Evolutionary conservation across 2,113 vertebrate genomes (phyloP).

Genomic region (Melanocharis versteri): DNA sequence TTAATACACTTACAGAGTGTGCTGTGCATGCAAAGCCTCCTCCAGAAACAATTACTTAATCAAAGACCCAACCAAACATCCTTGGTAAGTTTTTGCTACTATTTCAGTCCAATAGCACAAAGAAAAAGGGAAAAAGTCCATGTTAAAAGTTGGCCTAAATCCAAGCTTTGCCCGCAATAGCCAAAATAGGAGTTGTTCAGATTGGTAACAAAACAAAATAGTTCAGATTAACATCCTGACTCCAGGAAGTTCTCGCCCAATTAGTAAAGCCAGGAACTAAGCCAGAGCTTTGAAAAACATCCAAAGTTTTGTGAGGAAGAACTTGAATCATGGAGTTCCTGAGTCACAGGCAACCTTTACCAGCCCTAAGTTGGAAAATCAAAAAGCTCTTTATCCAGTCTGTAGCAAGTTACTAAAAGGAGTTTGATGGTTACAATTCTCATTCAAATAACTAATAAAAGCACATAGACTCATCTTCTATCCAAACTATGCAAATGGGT

Average conservation of each 20-base stretch:
- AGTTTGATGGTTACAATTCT: not conserved
- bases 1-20: not conserved
- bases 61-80: not conserved
- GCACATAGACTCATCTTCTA: not conserved
- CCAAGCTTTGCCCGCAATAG: not conserved
- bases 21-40: not conserved
- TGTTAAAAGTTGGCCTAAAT: not conserved
- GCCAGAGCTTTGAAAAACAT: constrained; percentile 47
- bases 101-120: not conserved
- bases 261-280: constrained; percentile 54
- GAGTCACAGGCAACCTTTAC: constrained; percentile 51
- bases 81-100: not conserved
- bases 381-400: constrained; percentile 14
- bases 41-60: not conserved
- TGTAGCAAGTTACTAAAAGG: not conserved
- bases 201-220: constrained; percentile 47
- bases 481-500: not conserved
- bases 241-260: constrained; percentile 66
- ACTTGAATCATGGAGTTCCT: constrained; percentile 53
- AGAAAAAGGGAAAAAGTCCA: not conserved
- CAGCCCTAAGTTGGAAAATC: not conserved
- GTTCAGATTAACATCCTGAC: constrained; percentile 34
- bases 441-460: not conserved
- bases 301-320: constrained; percentile 45
- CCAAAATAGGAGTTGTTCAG: constrained; percentile 52